Base-by-base conservation (phyloP, 2,888 invertebrate genomes). In the Eupithecia inturbata region DNA sequence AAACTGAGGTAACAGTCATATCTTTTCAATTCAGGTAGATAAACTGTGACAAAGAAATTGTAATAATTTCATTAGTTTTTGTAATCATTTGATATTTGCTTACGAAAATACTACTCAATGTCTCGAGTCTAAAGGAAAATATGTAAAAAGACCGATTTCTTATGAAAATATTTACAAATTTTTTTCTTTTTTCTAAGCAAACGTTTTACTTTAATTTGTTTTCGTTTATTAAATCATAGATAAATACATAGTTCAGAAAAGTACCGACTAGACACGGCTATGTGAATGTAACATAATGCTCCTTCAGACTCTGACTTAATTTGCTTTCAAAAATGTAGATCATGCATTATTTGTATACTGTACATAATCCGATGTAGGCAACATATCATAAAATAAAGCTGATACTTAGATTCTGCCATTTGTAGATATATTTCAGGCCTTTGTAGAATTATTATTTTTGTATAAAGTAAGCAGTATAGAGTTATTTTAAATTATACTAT, bases 401-500 rank as follows among this genome's bases (percentile, higher is more conserved):
- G 39, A n/a, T n/a, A 19, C 3, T 36, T n/a, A 22, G 26, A 66
- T 31, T 62, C 31, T 28, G 39, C n/a, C 6, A 22, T 26, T 39
- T 22, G 26, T 66, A 41, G 26, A 64, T 64, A 62, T 62, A 66
- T 14, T 6, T 66, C 6, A 33, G 36, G 36, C 36, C 36, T 36
- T 10, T 33, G 60, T 68, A 60, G 45, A 36, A 66, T 69, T 67
- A 63, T 70, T 74, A 68, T 74, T 74, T 71, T 69, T 74, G 28
- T 74, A 75, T 72, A 75, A 64, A 67, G 12, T 72, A 62, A 31
- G n/a, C 33, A 26, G 49, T 76, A 66, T 69, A 70, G 73, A 74
- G 66, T 67, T 57, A 68, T 73, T 75, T 49, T 6, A 49, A 22
- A 67, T 10, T 10, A n/a, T 49, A 53, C 73, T 70, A 70, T 72